Evolutionary conservation across 2,113 vertebrate genomes (phyloP).

Genomic region (Perognathus longimembris): DNA sequence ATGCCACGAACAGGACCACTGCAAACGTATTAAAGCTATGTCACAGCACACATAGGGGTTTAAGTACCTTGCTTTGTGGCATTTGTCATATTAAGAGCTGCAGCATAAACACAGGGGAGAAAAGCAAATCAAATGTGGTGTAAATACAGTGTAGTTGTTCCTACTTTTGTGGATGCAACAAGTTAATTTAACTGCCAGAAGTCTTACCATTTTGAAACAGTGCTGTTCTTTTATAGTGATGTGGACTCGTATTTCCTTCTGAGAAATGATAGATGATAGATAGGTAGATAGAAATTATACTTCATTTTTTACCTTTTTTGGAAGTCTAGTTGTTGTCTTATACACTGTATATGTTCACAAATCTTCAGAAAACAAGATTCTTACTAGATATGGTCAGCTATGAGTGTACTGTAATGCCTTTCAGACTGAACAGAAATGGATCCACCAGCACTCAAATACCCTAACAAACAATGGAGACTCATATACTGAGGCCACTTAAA

Average conservation of each 20-base stretch:
- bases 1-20: constrained; percentile 67
- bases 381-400: not conserved
- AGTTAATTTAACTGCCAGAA: not conserved
- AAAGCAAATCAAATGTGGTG: constrained; percentile 63
- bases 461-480: not conserved
- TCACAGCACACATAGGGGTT: constrained; percentile 76
- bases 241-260: not conserved
- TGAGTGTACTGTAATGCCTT: not conserved
- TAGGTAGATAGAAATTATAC: not conserved
- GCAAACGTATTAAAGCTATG: constrained; percentile 72
- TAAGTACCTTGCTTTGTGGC: constrained; percentile 81
- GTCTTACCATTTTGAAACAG: not conserved
- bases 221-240: not conserved
- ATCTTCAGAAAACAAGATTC: not conserved
- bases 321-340: not conserved
- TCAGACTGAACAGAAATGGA: not conserved
- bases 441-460: too few species aligned
- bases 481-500: not conserved
- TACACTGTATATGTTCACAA: not conserved
- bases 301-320: not conserved
- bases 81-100: constrained; percentile 81
- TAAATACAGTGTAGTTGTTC: constrained; percentile 20
- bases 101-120: constrained; percentile 65
- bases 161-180: constrained; percentile 44
- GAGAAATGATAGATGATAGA: not conserved